phyloP scores from a whole-genome alignment of 2,888 invertebrate genomes.

The Cataglyphis cursor region DNA sequence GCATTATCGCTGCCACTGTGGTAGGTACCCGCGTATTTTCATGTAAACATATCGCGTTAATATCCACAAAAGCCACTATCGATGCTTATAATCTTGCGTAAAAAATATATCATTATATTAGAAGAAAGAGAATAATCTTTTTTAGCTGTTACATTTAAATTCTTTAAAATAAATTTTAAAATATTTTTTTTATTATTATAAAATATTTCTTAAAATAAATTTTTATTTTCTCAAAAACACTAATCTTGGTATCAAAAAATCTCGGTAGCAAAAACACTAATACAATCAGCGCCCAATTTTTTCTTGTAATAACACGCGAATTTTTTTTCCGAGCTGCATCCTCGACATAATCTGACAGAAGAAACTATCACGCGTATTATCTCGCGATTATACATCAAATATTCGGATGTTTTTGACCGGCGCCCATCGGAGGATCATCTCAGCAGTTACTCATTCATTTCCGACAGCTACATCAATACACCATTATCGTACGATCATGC shows the following conservation, averaged over 20 bases:
- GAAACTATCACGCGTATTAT: not conserved
- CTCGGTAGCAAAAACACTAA: no score
- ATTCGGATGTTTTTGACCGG: not conserved
- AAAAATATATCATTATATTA: not conserved
- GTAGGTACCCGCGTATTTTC: constrained; percentile 13
- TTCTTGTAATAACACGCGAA: not conserved
- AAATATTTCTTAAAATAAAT: not conserved
- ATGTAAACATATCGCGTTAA: constrained; percentile 13
- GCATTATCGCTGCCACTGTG: constrained; percentile 20
- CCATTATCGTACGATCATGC: constrained; percentile 55
- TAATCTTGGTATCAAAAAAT: not conserved
- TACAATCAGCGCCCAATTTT: not conserved
- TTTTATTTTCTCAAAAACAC: not conserved
- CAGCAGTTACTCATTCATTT: constrained; percentile 48
- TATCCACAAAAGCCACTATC: constrained; percentile 16
- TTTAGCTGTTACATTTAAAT: not conserved
- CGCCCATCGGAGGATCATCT: constrained; percentile 18
- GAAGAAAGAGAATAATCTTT: not conserved
- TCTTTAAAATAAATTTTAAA: not conserved
- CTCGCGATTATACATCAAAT: not conserved
- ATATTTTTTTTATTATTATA: no score
- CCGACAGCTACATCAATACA: constrained; percentile 54
- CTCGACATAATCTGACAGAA: not conserved
- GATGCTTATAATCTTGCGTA: not conserved
- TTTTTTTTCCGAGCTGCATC: not conserved